Conservation (phyloP, 2,797 vertebrate species). For the Lepidocolaptes lacrymiger region DNA sequence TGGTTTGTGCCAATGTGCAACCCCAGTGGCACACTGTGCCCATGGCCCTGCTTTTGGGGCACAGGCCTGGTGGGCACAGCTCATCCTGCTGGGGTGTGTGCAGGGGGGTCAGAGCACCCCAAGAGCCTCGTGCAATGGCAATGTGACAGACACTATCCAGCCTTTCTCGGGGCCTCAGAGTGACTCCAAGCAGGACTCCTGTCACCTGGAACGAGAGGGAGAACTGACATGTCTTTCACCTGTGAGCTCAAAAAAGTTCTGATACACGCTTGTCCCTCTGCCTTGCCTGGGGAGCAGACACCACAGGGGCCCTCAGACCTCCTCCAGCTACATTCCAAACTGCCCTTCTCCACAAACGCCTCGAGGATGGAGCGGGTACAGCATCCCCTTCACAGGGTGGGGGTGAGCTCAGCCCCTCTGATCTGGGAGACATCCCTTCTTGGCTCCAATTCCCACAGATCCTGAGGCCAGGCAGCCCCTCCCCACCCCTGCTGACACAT, state of each 20-base stretch:
- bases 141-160: not conserved
- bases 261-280: not conserved
- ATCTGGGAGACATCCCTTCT: not conserved
- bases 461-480: not conserved
- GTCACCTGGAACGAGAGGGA: fast-evolving
- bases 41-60: not conserved
- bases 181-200: not conserved
- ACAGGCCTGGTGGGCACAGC: not conserved
- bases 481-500: not conserved
- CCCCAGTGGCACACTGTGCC: fast-evolving
- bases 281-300: not conserved
- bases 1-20: not conserved
- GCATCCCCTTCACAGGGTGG: fast-evolving
- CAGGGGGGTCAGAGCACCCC: not conserved
- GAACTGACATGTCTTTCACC: not conserved
- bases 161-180: not conserved
- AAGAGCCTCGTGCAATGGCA: not conserved
- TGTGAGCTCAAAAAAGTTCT: not conserved
- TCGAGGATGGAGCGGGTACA: fast-evolving
- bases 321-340: not conserved
- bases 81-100: not conserved
- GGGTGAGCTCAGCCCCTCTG: not conserved
- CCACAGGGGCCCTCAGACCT: not conserved
- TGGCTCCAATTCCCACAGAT: not conserved
- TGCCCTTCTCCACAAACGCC: not conserved